These are phyloP conservation scores for Bombus haemorrhoidalis DNA, from an alignment of 1,140 invertebrate species.

Conservation along the genomic window DNA sequence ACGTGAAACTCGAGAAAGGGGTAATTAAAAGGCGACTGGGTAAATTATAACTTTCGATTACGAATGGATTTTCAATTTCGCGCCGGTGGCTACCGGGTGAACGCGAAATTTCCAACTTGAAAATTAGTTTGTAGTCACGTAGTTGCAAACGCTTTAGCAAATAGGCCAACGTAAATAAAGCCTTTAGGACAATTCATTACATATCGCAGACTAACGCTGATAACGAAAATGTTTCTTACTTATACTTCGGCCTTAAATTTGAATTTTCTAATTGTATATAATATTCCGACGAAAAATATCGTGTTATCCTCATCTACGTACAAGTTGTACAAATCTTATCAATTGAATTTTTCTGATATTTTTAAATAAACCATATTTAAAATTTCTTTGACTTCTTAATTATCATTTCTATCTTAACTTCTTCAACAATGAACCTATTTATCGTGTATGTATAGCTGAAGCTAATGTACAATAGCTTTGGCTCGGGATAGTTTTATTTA, in stretches of 20 bases:
- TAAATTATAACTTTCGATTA: slow-evolving; percentile 34
- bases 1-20: slow-evolving; percentile 21
- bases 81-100: background rate
- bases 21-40: slow-evolving; percentile 37
- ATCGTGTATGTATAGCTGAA: too few species aligned
- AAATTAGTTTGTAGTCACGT: slow-evolving; percentile 12
- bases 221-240: background rate
- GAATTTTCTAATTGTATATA: background rate
- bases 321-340: too few species aligned
- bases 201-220: background rate
- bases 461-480: too few species aligned
- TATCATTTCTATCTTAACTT: too few species aligned
- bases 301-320: too few species aligned
- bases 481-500: too few species aligned
- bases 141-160: background rate
- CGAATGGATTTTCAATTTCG: slow-evolving; percentile 34
- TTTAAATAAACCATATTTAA: too few species aligned
- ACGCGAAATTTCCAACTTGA: slow-evolving; percentile 5
- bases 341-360: too few species aligned
- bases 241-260: background rate
- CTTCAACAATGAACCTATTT: too few species aligned
- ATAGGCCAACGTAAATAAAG: slow-evolving; percentile 23
- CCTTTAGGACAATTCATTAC: background rate
- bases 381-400: too few species aligned
- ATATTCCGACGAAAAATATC: background rate